phyloP scores from a whole-genome alignment of 2,888 invertebrate species.

The Plagodis pulveraria region DNA sequence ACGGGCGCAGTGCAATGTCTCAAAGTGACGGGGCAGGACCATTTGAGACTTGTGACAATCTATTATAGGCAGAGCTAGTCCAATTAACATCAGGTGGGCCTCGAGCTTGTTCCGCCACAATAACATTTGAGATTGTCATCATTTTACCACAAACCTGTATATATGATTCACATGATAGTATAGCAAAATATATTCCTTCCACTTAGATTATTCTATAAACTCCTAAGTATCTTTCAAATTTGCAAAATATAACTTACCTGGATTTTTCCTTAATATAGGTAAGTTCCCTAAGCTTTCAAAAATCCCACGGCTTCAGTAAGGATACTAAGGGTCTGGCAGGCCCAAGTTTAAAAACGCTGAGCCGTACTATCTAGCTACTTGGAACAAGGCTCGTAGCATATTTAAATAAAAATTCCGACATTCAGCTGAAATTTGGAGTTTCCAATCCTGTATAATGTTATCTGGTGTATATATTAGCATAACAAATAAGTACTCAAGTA shows the following conservation, averaged over 20 bases:
- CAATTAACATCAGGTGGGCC: too few species aligned
- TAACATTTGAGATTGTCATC: too few species aligned
- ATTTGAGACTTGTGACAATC: too few species aligned
- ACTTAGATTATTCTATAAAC: too few species aligned
- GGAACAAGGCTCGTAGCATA: conserved; percentile 11
- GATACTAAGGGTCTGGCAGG: background rate
- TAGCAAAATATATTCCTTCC: too few species aligned
- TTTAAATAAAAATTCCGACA: conserved; percentile 10
- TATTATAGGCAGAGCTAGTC: too few species aligned
- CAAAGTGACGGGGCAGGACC: too few species aligned
- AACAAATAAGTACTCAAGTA: background rate
- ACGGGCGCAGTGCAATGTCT: too few species aligned
- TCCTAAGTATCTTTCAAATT: too few species aligned
- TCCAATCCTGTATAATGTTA: conserved; percentile 1
- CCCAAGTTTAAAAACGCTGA: conserved; percentile 11
- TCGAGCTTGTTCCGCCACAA: too few species aligned
- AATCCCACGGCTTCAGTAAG: background rate
- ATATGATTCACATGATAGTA: too few species aligned
- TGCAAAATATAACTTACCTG: background rate
- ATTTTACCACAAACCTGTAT: too few species aligned
- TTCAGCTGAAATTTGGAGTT: conserved; percentile 5
- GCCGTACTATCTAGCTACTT: conserved; percentile 8
- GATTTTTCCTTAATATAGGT: background rate
- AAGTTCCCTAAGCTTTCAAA: conserved; percentile 1
- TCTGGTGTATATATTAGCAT: conserved; percentile 12